These are phyloP conservation scores for roundworm (Caenorhabditis elegans) DNA, from an alignment of 1,140 invertebrate species.

Conservation along the genomic window DNA sequence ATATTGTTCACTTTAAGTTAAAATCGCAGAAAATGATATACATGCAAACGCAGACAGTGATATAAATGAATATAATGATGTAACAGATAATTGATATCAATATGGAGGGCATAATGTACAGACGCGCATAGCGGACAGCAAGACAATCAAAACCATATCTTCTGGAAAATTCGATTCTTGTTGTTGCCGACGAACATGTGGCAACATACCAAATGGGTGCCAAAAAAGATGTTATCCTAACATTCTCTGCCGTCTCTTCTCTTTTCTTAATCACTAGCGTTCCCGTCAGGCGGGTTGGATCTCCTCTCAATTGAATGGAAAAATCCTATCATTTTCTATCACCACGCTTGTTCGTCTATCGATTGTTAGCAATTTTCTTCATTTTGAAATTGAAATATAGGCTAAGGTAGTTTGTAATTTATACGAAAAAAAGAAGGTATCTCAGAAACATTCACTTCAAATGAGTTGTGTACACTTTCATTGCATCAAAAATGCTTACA, in stretches of 20 bases:
- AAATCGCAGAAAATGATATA: no score
- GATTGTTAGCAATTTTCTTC: no score
- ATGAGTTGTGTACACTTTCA: no score
- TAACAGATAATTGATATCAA: neutral
- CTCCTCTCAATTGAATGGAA: neutral
- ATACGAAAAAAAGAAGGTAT: no score
- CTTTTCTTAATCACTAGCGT: neutral
- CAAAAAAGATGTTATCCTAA: slow-evolving; percentile 29
- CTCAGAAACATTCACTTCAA: no score
- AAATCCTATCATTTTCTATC: neutral
- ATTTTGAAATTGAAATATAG: no score
- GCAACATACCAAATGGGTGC: neutral
- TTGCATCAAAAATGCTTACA: no score
- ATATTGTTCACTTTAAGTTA: no score
- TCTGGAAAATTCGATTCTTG: slow-evolving; percentile 19
- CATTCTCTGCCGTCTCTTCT: neutral
- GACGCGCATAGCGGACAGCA: neutral
- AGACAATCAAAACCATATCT: neutral
- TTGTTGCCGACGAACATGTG: neutral
- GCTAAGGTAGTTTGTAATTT: no score
- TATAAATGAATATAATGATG: neutral
- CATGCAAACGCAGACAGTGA: neutral
- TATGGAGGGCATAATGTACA: neutral
- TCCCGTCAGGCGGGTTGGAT: slow-evolving; percentile 18
- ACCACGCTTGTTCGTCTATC: no score